phyloP scores from a whole-genome alignment of 2,888 invertebrate species.

The Zonitis immaculata region DNA sequence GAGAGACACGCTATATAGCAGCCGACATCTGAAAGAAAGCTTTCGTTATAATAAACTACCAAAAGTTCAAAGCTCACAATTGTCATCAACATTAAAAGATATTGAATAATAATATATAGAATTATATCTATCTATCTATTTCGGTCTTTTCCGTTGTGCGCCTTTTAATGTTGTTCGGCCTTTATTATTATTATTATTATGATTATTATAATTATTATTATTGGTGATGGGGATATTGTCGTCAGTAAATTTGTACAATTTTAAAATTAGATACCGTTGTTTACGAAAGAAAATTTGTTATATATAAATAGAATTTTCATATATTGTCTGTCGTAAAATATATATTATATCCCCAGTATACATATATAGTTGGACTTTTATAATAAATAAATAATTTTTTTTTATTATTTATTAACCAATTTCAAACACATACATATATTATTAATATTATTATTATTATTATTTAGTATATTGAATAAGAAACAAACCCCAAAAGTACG shows the following conservation, averaged over 20 bases:
- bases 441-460: too few relatives aligned
- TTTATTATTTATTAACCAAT: neutral
- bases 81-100: too few relatives aligned
- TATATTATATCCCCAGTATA: slow-evolving; percentile 2
- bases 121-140: slow-evolving; percentile 23
- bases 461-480: too few relatives aligned
- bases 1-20: too few relatives aligned
- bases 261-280: slow-evolving; percentile 30
- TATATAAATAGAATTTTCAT: slow-evolving; percentile 15
- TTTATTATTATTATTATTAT: too few relatives aligned
- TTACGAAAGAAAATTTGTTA: slow-evolving; percentile 24
- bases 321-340: slow-evolving; percentile 16
- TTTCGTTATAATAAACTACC: too few relatives aligned
- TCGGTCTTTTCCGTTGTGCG: slow-evolving; percentile 26
- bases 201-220: too few relatives aligned
- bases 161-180: slow-evolving; percentile 26
- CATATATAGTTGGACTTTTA: too few relatives aligned
- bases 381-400: too few relatives aligned
- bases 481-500: neutral
- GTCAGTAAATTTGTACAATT: slow-evolving; percentile 27
- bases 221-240: slow-evolving; percentile 28
- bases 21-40: too few relatives aligned
- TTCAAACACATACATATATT: neutral
- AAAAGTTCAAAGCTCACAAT: too few relatives aligned
- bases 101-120: too few relatives aligned